Evolutionary conservation across 2,888 invertebrate species (phyloP).

Genomic region (Belgica antarctica): DNA sequence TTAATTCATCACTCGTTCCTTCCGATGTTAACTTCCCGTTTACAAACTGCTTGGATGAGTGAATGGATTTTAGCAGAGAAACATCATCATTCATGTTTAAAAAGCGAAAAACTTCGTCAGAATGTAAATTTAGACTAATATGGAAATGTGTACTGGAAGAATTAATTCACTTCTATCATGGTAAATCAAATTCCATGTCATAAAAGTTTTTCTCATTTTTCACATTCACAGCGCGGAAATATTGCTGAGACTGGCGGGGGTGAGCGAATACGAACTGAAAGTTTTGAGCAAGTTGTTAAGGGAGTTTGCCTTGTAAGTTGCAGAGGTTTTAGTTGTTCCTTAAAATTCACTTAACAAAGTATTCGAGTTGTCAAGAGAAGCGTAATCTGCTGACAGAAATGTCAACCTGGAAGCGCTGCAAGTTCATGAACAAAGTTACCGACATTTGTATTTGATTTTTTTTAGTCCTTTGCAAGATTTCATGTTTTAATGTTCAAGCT

Average conservation of each 20-base stretch:
- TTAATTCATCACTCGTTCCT: not conserved
- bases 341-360: too few species aligned
- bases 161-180: not conserved
- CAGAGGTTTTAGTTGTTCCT: not conserved
- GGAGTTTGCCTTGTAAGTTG: not conserved
- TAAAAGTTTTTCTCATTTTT: not conserved
- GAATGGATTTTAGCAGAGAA: not conserved
- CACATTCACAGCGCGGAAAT: not conserved
- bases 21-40: not conserved
- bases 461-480: too few species aligned
- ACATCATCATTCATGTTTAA: constrained; percentile 28
- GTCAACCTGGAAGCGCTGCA: too few species aligned
- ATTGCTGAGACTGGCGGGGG: not conserved
- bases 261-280: too few species aligned
- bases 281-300: too few species aligned
- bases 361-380: too few species aligned
- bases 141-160: not conserved
- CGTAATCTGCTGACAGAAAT: too few species aligned
- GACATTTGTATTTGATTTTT: too few species aligned
- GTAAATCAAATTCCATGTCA: constrained; percentile 33
- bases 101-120: not conserved
- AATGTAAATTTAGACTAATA: constrained; percentile 34
- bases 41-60: not conserved
- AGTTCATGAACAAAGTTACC: too few species aligned
- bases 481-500: too few species aligned